Evolutionary conservation across 2,888 invertebrate species (phyloP), one percentile per base, ranked within the genome.

Genomic region (Trachelus iudaicus): DNA sequence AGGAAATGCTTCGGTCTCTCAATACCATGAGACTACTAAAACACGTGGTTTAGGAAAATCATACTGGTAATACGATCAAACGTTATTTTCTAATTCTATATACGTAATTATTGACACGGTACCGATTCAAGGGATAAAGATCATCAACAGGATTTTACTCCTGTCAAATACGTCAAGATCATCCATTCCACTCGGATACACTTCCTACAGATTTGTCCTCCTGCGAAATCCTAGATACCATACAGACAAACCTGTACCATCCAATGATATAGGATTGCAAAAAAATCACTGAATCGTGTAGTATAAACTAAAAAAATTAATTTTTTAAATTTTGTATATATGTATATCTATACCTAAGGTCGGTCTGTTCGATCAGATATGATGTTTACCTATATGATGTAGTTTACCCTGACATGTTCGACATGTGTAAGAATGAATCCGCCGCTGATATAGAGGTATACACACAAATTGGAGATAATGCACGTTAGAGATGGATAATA

Each of bases 371-470:
- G 40, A 56, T 56, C 56, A 23, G 56, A 56, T 56, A 23, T 23
- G 1, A 56, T 56, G 56, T 56, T 56, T 56, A 56, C 56, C 23
- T 23, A 56, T 56, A 56, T 23, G 23, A 56, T 56, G 56, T 56
- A 56, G 56, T 56, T 56, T 56, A 56, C 56, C 23, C 56, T 23
- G 40, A 77, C 75, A 75, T 37, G 77, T 33, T 30, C 71, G 75
- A 77, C 75, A 71, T 75, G 77, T 75, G 75, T 75, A 75, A 77
- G 77, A 77, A 76, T 78, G 69, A 76, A 78, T 78, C 71, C 69
- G 76, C 73, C 73, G 69, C 75, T 76, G 75, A 78, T 78, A 76
- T 69, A 76, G 73, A 78, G 73, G 78, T 78, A 73, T 78, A 76
- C 76, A 76, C 78, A 78, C 73, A 76, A 78, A 75, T 78, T 78